phyloP scores from a whole-genome alignment of 2,113 vertebrate species.

The Pterocles gutturalis region DNA sequence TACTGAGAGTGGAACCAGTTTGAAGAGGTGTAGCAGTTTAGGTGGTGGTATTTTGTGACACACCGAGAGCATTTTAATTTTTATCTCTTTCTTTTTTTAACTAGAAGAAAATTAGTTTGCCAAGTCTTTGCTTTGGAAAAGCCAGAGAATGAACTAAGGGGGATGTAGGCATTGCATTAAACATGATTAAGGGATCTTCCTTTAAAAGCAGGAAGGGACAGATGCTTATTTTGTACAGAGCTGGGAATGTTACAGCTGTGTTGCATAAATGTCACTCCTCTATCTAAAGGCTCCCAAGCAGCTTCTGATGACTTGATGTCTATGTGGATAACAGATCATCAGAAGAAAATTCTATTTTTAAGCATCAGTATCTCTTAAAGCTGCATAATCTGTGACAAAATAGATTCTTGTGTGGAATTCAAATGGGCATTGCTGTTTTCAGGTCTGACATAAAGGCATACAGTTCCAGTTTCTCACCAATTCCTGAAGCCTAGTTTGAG shows the following conservation, averaged over 20 bases:
- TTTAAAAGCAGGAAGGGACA: not conserved
- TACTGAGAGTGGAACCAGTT: not conserved
- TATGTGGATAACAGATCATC: not conserved
- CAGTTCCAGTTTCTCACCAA: not conserved
- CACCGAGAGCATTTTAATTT: conserved; percentile 15
- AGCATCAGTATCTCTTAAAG: not conserved
- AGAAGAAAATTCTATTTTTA: not conserved
- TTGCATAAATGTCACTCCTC: not conserved
- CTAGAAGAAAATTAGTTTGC: conserved; percentile 58
- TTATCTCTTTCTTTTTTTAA: conserved; percentile 31
- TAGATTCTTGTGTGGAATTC: not conserved
- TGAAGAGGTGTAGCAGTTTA: not conserved
- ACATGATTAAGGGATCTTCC: not conserved
- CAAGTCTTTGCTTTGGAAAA: conserved; percentile 88
- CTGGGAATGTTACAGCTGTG: not conserved
- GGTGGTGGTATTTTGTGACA: not conserved
- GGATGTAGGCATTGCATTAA: not conserved
- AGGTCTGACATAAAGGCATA: not conserved
- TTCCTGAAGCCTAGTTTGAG: not conserved
- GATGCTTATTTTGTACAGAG: not conserved
- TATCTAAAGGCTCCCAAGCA: not conserved
- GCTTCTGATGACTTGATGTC: not conserved
- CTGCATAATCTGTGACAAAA: not conserved
- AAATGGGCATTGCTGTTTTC: not conserved
- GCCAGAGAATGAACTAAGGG: not conserved